Percentiles rank a stretch among this genome's conserved stretches.
These are phyloP conservation scores for Cebidichthys violaceus DNA, from an alignment of 2,113 vertebrate species.

Conservation along the genomic window DNA sequence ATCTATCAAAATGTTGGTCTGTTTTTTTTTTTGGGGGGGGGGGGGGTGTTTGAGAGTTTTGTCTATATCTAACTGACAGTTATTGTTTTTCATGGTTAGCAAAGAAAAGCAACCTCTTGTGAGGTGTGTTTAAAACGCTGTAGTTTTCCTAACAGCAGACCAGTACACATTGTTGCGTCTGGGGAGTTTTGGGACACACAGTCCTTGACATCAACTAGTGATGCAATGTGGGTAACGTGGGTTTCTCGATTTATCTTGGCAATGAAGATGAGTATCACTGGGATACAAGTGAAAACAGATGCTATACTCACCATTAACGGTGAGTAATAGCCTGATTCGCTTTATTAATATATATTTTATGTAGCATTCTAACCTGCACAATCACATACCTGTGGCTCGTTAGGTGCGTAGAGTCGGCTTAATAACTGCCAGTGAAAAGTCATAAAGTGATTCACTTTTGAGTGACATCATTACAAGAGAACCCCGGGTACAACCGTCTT, in stretches of 20 bases:
- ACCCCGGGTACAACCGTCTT: background rate
- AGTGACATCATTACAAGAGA: background rate
- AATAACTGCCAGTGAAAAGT: background rate
- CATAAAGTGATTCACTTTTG: background rate
- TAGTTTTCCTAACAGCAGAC: background rate
- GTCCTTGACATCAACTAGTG: slow-evolving; percentile 4
- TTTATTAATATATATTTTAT: background rate
- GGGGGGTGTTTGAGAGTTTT: no score
- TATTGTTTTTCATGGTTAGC: background rate
- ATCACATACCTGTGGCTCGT: background rate
- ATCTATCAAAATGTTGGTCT: background rate
- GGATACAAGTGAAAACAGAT: slow-evolving; percentile 35
- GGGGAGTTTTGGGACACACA: background rate
- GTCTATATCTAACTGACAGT: background rate
- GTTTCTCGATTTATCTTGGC: slow-evolving; percentile 25
- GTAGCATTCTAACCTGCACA: background rate
- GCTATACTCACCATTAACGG: slow-evolving; percentile 1
- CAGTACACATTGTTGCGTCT: background rate
- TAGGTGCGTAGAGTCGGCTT: background rate
- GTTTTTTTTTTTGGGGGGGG: background rate
- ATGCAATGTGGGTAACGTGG: slow-evolving; percentile 22
- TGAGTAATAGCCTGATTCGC: background rate
- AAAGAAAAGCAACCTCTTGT: slow-evolving; percentile 4
- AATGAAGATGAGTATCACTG: slow-evolving; percentile 5
- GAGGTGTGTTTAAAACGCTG: slow-evolving; percentile 3